phyloP scores from a whole-genome alignment of 1,140 invertebrate species.

The Drosophila repletoides region DNA sequence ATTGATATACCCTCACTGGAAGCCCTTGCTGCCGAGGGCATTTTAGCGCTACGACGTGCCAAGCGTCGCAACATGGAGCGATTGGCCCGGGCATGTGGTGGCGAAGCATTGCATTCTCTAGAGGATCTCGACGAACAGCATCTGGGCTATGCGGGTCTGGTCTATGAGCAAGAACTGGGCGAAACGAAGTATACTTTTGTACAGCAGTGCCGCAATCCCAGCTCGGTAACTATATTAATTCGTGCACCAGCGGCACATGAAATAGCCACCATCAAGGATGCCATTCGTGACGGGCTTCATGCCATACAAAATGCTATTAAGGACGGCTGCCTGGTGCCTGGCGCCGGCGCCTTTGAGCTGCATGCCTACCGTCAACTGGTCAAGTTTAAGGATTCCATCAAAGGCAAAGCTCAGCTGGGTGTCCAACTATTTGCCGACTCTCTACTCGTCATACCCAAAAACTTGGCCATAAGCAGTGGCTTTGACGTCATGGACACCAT shows the following conservation, averaged over 20 bases:
- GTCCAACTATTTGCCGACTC: conserved; percentile 98
- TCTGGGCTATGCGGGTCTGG: conserved; percentile 95
- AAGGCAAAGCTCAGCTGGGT: conserved; percentile 94
- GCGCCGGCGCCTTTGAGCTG: conserved; percentile 98
- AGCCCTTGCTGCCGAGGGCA: conserved; percentile 96
- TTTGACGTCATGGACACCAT: conserved; percentile 96
- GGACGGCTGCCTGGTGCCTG: conserved; percentile 93
- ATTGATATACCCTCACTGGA: conserved; percentile 98
- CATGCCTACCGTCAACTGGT: conserved; percentile 91
- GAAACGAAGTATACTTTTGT: conserved; percentile 99
- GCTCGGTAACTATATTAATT: conserved; percentile 97
- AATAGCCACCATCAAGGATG: conserved; percentile 97
- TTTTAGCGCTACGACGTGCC: conserved; percentile 96
- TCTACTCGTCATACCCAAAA: conserved; percentile 96
- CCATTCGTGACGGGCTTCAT: conserved; percentile 96
- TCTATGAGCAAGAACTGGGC: conserved; percentile 97
- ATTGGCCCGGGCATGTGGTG: conserved; percentile 97
- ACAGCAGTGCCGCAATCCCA: conserved; percentile 96
- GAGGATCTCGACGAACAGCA: conserved; percentile 94
- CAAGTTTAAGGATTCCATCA: conserved; percentile 92
- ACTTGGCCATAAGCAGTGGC: conserved; percentile 94
- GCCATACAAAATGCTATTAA: conserved; percentile 98
- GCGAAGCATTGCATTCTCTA: conserved; percentile 95
- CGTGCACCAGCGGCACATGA: conserved; percentile 98
- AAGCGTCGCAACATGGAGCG: conserved; percentile 99